phyloP scores from a whole-genome alignment of 2,888 invertebrate species.

The Podabrus alpinus region DNA sequence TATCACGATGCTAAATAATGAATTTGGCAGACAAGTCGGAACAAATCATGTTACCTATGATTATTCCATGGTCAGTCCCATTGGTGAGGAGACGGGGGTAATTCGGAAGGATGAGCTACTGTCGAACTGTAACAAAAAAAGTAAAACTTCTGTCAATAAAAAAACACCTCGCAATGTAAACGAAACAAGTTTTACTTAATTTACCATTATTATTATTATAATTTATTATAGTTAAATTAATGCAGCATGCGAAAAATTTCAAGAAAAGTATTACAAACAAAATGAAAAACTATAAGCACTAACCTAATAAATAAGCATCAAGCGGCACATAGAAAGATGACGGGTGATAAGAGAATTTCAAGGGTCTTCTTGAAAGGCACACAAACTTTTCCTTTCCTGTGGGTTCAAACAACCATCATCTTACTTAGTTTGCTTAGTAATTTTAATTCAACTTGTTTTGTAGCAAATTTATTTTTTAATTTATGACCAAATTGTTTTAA shows the following conservation, averaged over 20 bases:
- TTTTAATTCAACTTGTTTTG: not conserved
- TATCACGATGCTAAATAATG: constrained; percentile 27
- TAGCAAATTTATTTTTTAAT: not conserved
- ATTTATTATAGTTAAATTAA: not conserved
- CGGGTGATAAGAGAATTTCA: constrained; percentile 75
- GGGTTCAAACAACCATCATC: constrained; percentile 55
- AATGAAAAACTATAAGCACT: constrained; percentile 48
- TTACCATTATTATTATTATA: no score
- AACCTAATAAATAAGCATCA: constrained; percentile 56
- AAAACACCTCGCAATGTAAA: no score
- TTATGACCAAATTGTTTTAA: no score
- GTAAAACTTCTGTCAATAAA: not conserved
- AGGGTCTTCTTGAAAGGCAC: constrained; percentile 77
- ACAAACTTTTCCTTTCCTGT: constrained; percentile 69
- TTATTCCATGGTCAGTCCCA: constrained; percentile 83
- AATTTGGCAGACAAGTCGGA: constrained; percentile 34
- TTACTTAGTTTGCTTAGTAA: constrained; percentile 48
- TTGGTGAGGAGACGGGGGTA: constrained; percentile 97
- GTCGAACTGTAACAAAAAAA: constrained; percentile 78
- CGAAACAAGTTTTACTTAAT: not conserved
- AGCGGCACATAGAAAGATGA: constrained; percentile 78
- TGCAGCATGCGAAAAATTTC: not conserved
- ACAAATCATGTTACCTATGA: constrained; percentile 49
- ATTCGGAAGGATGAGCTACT: constrained; percentile 96
- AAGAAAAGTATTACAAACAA: constrained; percentile 32